These are phyloP conservation scores for Thryonomys swinderianus DNA, from an alignment of 2,113 vertebrate species.

Conservation along the genomic window DNA sequence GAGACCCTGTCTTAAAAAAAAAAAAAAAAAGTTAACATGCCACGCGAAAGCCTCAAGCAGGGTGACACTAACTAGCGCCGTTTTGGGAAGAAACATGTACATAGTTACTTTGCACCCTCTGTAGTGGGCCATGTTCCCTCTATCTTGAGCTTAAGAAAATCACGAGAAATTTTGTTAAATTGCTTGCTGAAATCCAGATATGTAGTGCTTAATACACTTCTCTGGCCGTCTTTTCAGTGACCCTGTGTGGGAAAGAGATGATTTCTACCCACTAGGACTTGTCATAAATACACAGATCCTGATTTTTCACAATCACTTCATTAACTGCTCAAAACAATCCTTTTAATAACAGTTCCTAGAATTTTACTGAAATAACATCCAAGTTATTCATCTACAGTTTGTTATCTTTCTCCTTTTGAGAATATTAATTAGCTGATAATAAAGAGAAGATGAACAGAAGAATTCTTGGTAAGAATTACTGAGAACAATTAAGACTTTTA, in stretches of 20 bases:
- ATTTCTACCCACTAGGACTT: background rate
- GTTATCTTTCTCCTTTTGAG: background rate
- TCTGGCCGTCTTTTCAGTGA: constrained; percentile 8
- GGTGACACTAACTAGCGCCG: background rate
- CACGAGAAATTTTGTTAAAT: constrained; percentile 53
- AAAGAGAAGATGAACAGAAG: background rate
- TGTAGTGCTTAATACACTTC: constrained; percentile 25
- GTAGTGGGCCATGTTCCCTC: background rate
- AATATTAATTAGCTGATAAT: background rate
- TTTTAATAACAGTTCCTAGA: background rate
- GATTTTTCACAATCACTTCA: background rate
- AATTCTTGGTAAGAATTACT: background rate
- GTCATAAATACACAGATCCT: constrained; percentile 16
- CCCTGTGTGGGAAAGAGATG: background rate
- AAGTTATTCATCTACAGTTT: background rate
- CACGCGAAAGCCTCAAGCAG: background rate
- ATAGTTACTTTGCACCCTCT: background rate
- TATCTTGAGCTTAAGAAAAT: constrained; percentile 35
- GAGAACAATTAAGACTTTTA: background rate
- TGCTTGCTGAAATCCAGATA: constrained; percentile 20
- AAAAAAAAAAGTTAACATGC: no score
- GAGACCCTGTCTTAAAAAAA: no score
- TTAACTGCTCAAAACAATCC: background rate
- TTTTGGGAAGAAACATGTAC: background rate
- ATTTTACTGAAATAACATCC: background rate